Percentiles rank a stretch among this genome's conserved stretches.
phyloP scores from a whole-genome alignment of 2,797 vertebrate species.

The Anabacerthia variegaticeps region DNA sequence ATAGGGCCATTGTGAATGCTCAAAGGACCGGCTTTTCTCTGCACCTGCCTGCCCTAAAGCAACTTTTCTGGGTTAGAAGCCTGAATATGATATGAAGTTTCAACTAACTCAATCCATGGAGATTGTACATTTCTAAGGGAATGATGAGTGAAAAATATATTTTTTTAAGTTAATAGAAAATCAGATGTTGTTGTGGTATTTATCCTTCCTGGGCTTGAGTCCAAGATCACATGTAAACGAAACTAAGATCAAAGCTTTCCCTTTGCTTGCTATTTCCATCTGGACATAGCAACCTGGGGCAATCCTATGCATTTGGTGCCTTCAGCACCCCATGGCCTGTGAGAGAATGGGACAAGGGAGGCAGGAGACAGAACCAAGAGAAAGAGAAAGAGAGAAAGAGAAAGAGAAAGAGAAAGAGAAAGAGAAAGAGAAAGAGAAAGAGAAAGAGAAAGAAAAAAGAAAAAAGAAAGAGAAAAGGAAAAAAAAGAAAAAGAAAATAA shows the following conservation, averaged over 20 bases:
- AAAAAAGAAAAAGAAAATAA: background rate
- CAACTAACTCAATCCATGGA: background rate
- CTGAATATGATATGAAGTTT: background rate
- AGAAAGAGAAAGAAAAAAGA: background rate
- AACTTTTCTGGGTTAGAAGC: background rate
- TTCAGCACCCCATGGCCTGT: background rate
- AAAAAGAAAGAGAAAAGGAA: background rate
- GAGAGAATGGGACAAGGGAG: background rate
- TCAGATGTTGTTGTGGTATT: background rate
- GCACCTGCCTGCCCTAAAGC: background rate
- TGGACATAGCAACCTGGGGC: background rate
- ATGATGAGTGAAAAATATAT: background rate
- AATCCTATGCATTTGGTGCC: background rate
- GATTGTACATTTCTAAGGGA: background rate
- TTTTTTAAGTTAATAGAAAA: background rate
- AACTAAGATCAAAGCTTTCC: background rate
- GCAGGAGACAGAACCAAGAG: background rate
- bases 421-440: background rate
- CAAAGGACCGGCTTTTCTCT: background rate
- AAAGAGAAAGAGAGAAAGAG: background rate
- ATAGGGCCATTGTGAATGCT: background rate
- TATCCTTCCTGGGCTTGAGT: background rate
- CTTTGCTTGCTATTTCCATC: background rate
- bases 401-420: background rate
- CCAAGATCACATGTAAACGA: background rate